Base-by-base conservation (phyloP, 1,140 invertebrate genomes). In the Drosophila repletoides region DNA sequence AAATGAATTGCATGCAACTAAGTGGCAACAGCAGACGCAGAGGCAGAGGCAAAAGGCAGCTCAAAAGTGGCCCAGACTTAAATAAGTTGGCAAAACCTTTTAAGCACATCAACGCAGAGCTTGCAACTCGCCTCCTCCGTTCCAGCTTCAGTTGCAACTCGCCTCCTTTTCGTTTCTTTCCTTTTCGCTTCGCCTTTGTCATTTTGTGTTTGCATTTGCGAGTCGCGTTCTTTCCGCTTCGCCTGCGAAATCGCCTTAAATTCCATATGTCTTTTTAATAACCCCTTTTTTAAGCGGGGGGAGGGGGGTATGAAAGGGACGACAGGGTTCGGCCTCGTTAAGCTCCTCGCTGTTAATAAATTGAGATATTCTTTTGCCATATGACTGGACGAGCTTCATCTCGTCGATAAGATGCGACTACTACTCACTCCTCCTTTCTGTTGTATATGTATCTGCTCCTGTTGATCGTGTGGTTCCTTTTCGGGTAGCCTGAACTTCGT, bases 181-280 rank as follows among this genome's bases (percentile, higher is more conserved):
- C 5, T 26, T 43, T 26, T 22, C 14, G 24, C 43, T 19, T 22
- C 51, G 28, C 19, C 22, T 55, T 55, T 58, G 53, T 76, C 74
- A 75, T 41, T 48, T 58, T 58, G 34, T 34, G 51, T 58, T 69
- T 51, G 64, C 58, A 33, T 49, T 59, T 6, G 9, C 6, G 3
- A 4, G 9, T 49, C 28, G 29, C 29, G 15, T 49, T 49, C 10
- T 17, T 33, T n/a, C n/a, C n/a, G 46, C 46, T 24, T 36, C 15
- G 31, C 10, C 17, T 51, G 17, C 19, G 17, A 10, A 33, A 21
- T 40, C 17, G 5, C 7, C 49, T 36, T 24, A 79, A 79, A 79
- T 79, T 79, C 75, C 79, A 69, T 61, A 55, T 69, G 63, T 75
- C 74, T 56, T 49, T 65, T 70, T 74, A 74, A 66, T 74, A 70